These are phyloP conservation scores for Ischnus inquisitorius DNA, from an alignment of 2,888 invertebrate species.

Conservation along the genomic window DNA sequence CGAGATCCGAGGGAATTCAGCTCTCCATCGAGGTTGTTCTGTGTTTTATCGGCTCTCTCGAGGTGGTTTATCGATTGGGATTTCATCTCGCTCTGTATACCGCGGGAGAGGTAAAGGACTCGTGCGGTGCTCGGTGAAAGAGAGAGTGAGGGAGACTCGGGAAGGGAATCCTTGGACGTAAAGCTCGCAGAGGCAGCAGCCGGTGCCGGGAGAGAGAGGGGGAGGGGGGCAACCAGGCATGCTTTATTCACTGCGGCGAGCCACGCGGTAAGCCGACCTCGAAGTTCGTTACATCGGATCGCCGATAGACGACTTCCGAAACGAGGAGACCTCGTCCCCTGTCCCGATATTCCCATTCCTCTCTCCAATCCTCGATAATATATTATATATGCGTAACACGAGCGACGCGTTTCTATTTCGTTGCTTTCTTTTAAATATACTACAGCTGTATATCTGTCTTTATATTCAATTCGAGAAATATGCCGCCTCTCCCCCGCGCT, in stretches of 20 bases:
- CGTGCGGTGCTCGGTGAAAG: constrained; percentile 37
- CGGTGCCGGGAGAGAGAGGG: too few relatives aligned
- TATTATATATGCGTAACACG: constrained; percentile 46
- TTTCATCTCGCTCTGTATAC: constrained; percentile 70
- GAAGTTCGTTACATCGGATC: constrained; percentile 68
- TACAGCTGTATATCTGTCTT: constrained; percentile 38
- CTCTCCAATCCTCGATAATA: background rate
- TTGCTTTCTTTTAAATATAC: constrained; percentile 55
- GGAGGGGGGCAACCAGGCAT: constrained; percentile 54
- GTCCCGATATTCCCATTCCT: constrained; percentile 12
- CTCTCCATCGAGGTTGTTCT: constrained; percentile 32
- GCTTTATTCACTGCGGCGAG: constrained; percentile 69
- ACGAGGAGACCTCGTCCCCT: constrained; percentile 26
- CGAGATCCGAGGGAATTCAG: constrained; percentile 33
- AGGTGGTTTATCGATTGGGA: constrained; percentile 78
- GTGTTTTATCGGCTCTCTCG: constrained; percentile 54
- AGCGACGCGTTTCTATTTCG: constrained; percentile 26
- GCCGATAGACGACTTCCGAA: constrained; percentile 67
- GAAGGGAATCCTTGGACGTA: constrained; percentile 47
- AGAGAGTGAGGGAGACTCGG: constrained; percentile 26
- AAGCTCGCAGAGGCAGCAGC: constrained; percentile 22
- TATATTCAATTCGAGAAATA: constrained; percentile 70
- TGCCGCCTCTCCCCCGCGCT: constrained; percentile 58
- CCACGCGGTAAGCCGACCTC: constrained; percentile 53
- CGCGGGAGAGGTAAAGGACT: constrained; percentile 17